These are phyloP conservation scores for Acronicta leporina DNA, from an alignment of 2,888 invertebrate species.

Conservation along the genomic window DNA sequence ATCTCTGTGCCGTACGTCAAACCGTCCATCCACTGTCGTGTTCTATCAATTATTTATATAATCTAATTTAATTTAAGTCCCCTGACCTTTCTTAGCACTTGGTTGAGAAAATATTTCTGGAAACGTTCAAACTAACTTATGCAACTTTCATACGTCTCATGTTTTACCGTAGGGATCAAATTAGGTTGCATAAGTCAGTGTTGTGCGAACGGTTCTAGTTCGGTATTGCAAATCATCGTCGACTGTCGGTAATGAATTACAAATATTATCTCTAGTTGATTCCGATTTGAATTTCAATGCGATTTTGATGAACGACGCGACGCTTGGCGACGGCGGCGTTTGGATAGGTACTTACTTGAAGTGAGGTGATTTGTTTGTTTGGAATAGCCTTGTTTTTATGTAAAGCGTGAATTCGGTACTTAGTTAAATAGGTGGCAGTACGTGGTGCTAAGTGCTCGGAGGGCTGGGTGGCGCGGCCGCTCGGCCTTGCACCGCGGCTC, in stretches of 20 bases:
- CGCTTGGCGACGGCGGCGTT: constrained; percentile 21
- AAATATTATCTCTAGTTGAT: constrained; percentile 65
- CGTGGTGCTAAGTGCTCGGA: constrained; percentile 48
- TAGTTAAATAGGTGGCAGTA: constrained; percentile 30
- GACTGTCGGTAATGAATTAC: constrained; percentile 61
- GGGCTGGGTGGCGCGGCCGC: constrained; percentile 61
- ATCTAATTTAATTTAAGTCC: constrained; percentile 87
- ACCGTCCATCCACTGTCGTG: constrained; percentile 84
- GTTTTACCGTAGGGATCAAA: constrained; percentile 72
- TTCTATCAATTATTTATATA: constrained; percentile 86
- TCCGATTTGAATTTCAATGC: constrained; percentile 65
- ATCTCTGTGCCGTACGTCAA: constrained; percentile 83
- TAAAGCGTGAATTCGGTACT: constrained; percentile 29
- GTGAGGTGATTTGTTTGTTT: constrained; percentile 29
- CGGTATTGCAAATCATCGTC: constrained; percentile 50
- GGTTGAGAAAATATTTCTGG: constrained; percentile 69
- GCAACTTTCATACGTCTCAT: constrained; percentile 75
- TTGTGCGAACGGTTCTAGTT: constrained; percentile 46
- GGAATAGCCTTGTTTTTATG: constrained; percentile 38
- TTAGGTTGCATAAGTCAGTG: constrained; percentile 57
- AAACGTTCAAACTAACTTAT: constrained; percentile 71
- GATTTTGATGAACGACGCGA: constrained; percentile 35
- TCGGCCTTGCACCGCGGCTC: constrained; percentile 74
- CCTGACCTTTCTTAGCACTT: constrained; percentile 84
- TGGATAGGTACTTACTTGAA: constrained; percentile 19